Base-by-base conservation (phyloP, 1,140 invertebrate species). In the Drosophila sturtevanti region DNA sequence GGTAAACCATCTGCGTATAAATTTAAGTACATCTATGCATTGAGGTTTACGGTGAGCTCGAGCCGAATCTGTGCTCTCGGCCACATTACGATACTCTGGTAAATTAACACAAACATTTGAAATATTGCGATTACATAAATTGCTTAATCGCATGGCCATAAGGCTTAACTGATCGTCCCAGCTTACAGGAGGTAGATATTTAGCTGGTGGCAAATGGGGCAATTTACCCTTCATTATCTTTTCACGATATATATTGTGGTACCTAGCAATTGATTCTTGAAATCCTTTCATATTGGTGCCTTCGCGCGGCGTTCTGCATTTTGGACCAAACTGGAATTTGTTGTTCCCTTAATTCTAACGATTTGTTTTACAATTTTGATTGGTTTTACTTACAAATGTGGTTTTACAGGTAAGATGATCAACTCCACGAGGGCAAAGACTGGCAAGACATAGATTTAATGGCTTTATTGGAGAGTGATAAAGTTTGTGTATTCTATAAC, bases 101-200 rank as follows among this genome's bases (percentile, higher is more conserved):
- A 69, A 67, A 18, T 75, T 75, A 1, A 67, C 63, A 16, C 72
- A 75, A 1, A 16, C 0, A 2, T 3, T 16, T 3, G 3, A 0
- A 0, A 4, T n/a, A 0, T 11, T 7, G 0, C 24, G 1, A 11
- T 9, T 6, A 59, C 72, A 75, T 7, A 61, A 59, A 6, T 63
- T 72, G 1, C 58, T 18, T 1, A 67, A 34, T n/a, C 72, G 37
- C 68, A 75, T 72, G 3, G 68, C 72, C 10, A 75, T 27, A 5
- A 58, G 0, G 1, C 51, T 12, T 7, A 75, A 38, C 4, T 62
- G 31, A 0, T 67, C 58, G 21, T 59, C 38, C 72, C 72, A 75
- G 0, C 4, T 4, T 0, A 74, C 0, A 1, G 1, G 0, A 0
- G 51, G 18, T 4, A 71, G 7, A 5, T 1, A 11, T 7, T 1